phyloP scores from a whole-genome alignment of 2,888 invertebrate species.

The Spicauda simplicius region DNA sequence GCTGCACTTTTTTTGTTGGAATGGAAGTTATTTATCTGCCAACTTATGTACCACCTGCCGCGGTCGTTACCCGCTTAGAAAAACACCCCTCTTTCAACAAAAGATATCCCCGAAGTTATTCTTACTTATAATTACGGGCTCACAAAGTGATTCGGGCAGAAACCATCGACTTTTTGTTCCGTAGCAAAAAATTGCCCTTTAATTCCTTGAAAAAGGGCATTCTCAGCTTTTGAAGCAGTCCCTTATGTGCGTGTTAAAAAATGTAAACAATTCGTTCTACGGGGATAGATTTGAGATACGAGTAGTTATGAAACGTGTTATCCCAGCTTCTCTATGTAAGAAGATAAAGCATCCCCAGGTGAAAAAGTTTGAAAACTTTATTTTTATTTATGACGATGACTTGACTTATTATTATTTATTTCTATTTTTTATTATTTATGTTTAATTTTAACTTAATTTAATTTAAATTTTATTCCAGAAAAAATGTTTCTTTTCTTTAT shows the following conservation, averaged over 20 bases:
- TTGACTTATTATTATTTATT: too few species aligned
- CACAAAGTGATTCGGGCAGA: constrained; percentile 73
- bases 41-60: constrained; percentile 78
- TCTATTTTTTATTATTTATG: too few species aligned
- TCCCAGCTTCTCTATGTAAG: neutral
- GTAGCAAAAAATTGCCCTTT: constrained; percentile 67
- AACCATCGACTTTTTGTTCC: constrained; percentile 63
- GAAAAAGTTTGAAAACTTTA: neutral
- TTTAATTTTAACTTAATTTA: too few species aligned
- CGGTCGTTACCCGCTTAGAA: constrained; percentile 79
- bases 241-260: constrained; percentile 67
- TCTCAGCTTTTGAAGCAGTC: constrained; percentile 59
- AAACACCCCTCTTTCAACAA: constrained; percentile 77
- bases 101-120: constrained; percentile 81
- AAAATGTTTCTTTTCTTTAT: too few species aligned
- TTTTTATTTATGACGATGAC: neutral
- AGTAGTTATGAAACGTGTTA: neutral
- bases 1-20: constrained; percentile 69
- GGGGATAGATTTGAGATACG: constrained; percentile 43
- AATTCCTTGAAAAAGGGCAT: constrained; percentile 66
- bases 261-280: constrained; percentile 73
- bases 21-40: constrained; percentile 69
- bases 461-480: too few species aligned
- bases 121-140: constrained; percentile 77
- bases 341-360: neutral